phyloP scores from a whole-genome alignment of 2,113 vertebrate species.

The Aphelocoma coerulescens region DNA sequence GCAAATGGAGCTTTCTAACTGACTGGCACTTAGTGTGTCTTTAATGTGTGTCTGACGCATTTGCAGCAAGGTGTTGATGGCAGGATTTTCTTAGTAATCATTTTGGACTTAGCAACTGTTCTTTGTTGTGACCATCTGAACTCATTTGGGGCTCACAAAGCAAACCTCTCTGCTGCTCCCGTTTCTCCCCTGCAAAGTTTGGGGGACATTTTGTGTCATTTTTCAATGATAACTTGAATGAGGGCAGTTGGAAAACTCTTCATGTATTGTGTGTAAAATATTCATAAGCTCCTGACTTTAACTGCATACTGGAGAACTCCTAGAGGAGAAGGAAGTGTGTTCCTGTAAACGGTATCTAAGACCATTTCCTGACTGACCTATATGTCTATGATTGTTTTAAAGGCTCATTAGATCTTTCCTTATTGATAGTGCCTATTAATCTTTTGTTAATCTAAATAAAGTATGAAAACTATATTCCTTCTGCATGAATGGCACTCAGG shows the following conservation, averaged over 20 bases:
- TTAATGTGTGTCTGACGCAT: not conserved
- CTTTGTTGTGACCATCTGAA: not conserved
- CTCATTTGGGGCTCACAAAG: not conserved
- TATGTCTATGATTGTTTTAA: not conserved
- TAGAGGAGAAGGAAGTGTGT: not conserved
- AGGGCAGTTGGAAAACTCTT: not conserved
- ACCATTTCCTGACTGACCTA: not conserved
- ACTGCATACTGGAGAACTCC: not conserved
- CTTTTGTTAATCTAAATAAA: not conserved
- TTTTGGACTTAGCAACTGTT: not conserved
- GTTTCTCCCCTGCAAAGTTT: not conserved
- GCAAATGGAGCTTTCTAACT: not conserved
- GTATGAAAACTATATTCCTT: not conserved
- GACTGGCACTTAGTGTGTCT: not conserved
- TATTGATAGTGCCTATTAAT: not conserved
- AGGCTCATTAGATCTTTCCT: not conserved
- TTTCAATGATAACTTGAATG: not conserved
- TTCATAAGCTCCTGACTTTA: not conserved
- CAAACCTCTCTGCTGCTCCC: not conserved
- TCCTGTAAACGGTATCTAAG: not conserved
- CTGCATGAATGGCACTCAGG: not conserved
- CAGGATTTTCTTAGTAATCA: not conserved
- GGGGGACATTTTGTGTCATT: not conserved
- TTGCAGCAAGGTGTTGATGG: not conserved
- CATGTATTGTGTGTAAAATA: not conserved